These are phyloP conservation scores for Heterodera filipjevi DNA, from an alignment of 2,888 invertebrate species.

Conservation along the genomic window DNA sequence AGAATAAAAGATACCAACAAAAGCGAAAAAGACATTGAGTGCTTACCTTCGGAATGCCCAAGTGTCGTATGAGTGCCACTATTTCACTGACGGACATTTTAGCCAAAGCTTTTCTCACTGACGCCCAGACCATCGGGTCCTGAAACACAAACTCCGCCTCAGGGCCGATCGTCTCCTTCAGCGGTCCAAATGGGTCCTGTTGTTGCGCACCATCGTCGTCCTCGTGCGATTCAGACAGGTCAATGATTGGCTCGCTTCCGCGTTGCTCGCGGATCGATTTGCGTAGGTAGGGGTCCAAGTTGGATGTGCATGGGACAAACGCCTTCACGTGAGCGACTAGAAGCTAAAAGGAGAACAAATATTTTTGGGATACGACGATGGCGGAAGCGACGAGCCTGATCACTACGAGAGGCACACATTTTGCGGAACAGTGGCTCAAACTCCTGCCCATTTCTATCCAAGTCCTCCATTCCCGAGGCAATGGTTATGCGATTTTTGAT, in stretches of 20 bases:
- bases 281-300: constrained; percentile 93
- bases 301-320: constrained; percentile 95
- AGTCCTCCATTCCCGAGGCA: constrained; percentile 45
- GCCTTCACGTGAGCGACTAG: constrained; percentile 77
- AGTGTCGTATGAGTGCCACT: constrained; percentile 1
- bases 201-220: constrained; percentile 1
- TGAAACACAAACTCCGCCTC: constrained; percentile 44
- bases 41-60: constrained; percentile 14
- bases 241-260: constrained; percentile 25
- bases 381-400: not conserved
- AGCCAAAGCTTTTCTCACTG: constrained; percentile 40
- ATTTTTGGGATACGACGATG: not conserved
- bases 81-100: constrained; percentile 39
- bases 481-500: constrained; percentile 67
- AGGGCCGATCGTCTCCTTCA: constrained; percentile 31
- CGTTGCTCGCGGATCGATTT: constrained; percentile 87
- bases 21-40: too few species aligned
- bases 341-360: constrained; percentile 53
- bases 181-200: constrained; percentile 25
- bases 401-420: constrained; percentile 16
- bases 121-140: constrained; percentile 42
- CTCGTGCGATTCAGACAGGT: constrained; percentile 19
- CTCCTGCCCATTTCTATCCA: constrained; percentile 70
- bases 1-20: too few species aligned
- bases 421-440: constrained; percentile 27